Base-by-base conservation (phyloP, 2,888 invertebrate genomes). In the Tortricodes alternella region DNA sequence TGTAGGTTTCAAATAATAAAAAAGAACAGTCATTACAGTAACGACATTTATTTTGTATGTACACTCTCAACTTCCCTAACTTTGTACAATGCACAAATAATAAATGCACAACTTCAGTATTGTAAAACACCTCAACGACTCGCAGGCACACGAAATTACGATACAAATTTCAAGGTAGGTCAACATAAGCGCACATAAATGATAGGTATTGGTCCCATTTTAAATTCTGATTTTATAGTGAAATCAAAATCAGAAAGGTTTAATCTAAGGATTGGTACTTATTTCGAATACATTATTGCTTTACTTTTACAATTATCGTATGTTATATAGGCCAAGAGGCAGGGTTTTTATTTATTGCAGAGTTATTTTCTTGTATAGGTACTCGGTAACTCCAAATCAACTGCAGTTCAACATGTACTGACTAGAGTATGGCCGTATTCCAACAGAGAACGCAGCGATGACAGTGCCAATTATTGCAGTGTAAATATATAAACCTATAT, bases 101-200 rank as follows among this genome's bases (percentile, higher is more conserved):
- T 89, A 90, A 89, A 90, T 89, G 90, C 90, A 90, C 89, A 89
- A 89, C 87, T 85, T 88, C 89, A 89, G 89, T 89, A 89, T 88
- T 84, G 85, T 82, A 89, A 85, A 84, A 76, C 77, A 71, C 67
- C 72, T 56, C 64, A 73, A 73, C 73, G 68, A 75, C 65, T 75
- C 74, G 71, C 78, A 82, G 78, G 75, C 81, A 80, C 79, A 76
- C 76, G 67, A 66, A 55, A 32, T 62, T 57, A 32, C 34, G 57
- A 58, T 61, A 58, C 39, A 59, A 60, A 58, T 53, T 61, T 64
- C 58, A 62, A 69, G 66, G 70, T 68, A 74, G 67, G 73, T 73
- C 68, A 74, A 67, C 68, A 65, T 73, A 73, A 74, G 69, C 75
- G 78, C 78, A 77, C 75, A 63, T 68, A 67, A 67, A 76, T 66